A percentile compares a stretch with the other conserved stretches of the same genome.
Evolutionary conservation across 37 sponge, comb jelly and placozoan genomes (phyloP).

Genomic region (Agelas oroides): DNA sequence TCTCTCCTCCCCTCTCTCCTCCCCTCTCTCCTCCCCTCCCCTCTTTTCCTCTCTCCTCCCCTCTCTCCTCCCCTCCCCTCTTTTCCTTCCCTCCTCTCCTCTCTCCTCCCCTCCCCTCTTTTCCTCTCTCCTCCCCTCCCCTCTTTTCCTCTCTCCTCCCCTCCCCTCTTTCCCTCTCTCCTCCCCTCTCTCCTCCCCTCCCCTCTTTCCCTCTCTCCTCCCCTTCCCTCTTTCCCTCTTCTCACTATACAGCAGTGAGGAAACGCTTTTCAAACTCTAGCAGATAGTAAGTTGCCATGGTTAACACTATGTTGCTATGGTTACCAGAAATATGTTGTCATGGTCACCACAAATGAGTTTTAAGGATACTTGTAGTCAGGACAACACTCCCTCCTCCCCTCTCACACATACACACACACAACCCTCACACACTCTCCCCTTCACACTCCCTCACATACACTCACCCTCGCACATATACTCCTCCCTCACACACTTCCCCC

Average conservation of each 20-base stretch:
- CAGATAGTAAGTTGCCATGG: slow-evolving; percentile 21
- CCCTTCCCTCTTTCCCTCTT: background rate
- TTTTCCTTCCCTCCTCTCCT: too few relatives aligned
- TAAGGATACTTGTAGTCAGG: too few relatives aligned
- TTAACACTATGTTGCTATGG: too few relatives aligned
- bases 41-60: background rate
- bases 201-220: background rate
- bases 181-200: background rate
- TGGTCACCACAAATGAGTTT: too few relatives aligned
- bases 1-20: background rate
- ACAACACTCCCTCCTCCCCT: too few relatives aligned
- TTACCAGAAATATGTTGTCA: too few relatives aligned
- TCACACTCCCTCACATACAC: background rate
- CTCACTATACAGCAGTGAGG: background rate
- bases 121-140: too few relatives aligned
- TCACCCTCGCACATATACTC: background rate
- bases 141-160: background rate
- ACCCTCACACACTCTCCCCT: too few relatives aligned
- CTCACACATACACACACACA: background rate
- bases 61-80: too few relatives aligned
- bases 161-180: background rate
- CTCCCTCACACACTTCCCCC: too few relatives aligned
- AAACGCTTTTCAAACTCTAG: slow-evolving; percentile 15
- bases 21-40: slow-evolving; percentile 4
- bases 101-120: too few relatives aligned